These are phyloP conservation scores for Hirudo medicinalis DNA, from an alignment of 1,140 invertebrate species.

Conservation along the genomic window DNA sequence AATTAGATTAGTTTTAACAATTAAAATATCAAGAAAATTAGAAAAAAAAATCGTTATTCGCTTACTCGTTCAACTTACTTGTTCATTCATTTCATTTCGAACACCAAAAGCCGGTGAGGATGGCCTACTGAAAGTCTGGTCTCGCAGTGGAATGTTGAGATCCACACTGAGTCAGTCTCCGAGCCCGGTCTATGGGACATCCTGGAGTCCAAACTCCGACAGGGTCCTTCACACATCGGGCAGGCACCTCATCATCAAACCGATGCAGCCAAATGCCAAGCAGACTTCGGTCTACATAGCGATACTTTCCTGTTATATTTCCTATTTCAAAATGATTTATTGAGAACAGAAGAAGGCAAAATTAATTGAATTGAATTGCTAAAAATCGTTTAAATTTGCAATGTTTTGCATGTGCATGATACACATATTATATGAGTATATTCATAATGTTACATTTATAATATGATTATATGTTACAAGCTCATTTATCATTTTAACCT, in stretches of 20 bases:
- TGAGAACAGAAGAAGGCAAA: too few species aligned
- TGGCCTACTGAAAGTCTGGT: constrained; percentile 91
- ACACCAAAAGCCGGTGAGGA: constrained; percentile 73
- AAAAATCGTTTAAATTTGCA: too few species aligned
- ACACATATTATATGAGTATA: too few species aligned
- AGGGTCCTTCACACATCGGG: constrained; percentile 72
- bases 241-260: constrained; percentile 70
- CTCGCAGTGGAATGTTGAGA: constrained; percentile 79
- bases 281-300: constrained; percentile 33
- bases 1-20: neutral
- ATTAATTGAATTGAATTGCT: too few species aligned
- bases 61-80: too few species aligned
- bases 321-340: too few species aligned
- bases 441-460: too few species aligned
- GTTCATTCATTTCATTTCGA: neutral
- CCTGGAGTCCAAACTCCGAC: constrained; percentile 74
- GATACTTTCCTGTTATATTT: too few species aligned
- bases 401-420: too few species aligned
- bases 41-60: too few species aligned
- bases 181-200: constrained; percentile 61
- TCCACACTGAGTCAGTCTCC: constrained; percentile 68
- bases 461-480: too few species aligned
- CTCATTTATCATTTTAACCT: too few species aligned
- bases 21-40: neutral
- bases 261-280: constrained; percentile 74